Evolutionary conservation across 2,113 vertebrate species (phyloP), one percentile per base, ranked within the genome.

Genomic region (Antigone vipio): DNA sequence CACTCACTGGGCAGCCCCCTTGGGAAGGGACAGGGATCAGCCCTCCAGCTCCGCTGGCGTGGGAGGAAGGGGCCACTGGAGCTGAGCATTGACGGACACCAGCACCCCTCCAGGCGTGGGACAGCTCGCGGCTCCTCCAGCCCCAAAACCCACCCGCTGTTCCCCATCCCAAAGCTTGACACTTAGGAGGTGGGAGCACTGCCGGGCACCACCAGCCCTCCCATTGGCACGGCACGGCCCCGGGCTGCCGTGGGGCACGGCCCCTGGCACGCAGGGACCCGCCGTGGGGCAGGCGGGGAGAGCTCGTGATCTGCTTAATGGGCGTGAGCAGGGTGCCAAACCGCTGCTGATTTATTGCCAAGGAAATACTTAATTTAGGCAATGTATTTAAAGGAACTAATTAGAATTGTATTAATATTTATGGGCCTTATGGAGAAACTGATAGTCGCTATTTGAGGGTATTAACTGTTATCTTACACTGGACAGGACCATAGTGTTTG

Each of bases 371-470:
- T 96, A 50, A 95, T 85, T 75, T 92, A 88, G 84, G 93, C 72
- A 86, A 94, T 78, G 94, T 86, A 97, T 97, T 98, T 97, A 96
- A 97, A 95, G 92, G 95, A 94, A 94, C 97, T 98, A 97, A 98
- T 98, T 98, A 98, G 96, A 97, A 97, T 96, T 84, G 75, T 95
- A 98, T 98, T 98, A 98, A 98, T 98, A 98, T 98, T 98, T 97
- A 98, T 98, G 93, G 91, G 5, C 68, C 44, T 27, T 95, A 92
- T 88, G 92, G 96, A 96, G 89, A 94, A 94, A 97, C 93, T 82
- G 79, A 98, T 98, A 98, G 97, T 88, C 71, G 23, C 95, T 95
- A 76, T 97, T 97, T 89, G 95, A 95, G 93, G 84, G 93, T 89
- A 97, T 98, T 97, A 97, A 90, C 96, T 64, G 94, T 97, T 98